Evolutionary conservation across 2,797 vertebrate genomes (phyloP).

Genomic region (Pelobates cultripes): DNA sequence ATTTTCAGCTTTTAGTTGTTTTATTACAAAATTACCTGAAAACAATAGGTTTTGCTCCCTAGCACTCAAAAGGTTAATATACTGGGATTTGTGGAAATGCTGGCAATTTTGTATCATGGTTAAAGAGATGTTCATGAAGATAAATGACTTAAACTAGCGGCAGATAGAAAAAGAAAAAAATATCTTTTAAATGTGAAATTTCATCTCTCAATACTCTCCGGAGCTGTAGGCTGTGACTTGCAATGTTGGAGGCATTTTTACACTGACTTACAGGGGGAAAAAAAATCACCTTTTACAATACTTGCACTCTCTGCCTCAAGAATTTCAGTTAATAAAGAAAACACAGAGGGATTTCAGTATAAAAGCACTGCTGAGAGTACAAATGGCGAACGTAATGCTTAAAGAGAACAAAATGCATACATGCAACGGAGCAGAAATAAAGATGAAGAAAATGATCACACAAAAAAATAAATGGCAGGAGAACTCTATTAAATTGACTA

Average conservation of each 20-base stretch:
- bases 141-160: neutral
- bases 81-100: neutral
- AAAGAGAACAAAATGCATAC: conserved; percentile 25
- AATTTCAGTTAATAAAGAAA: conserved; percentile 60
- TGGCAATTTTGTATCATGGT: neutral
- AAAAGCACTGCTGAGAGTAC: conserved; percentile 54
- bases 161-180: neutral
- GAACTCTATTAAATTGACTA: conserved; percentile 35
- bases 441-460: conserved; percentile 16
- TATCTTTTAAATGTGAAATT: neutral
- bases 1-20: too few relatives aligned
- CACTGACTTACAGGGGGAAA: conserved; percentile 8
- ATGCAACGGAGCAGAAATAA: conserved; percentile 28
- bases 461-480: conserved; percentile 24
- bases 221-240: neutral
- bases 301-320: conserved; percentile 56
- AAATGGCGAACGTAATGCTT: conserved; percentile 45
- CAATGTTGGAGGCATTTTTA: conserved; percentile 16
- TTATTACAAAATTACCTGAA: too few relatives aligned
- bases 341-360: conserved; percentile 55
- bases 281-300: conserved; percentile 43
- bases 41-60: too few relatives aligned
- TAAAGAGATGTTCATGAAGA: neutral
- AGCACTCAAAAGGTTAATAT: neutral
- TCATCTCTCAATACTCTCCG: neutral